Conservation (phyloP, 2,113 vertebrate species). For the Corvus hawaiiensis region DNA sequence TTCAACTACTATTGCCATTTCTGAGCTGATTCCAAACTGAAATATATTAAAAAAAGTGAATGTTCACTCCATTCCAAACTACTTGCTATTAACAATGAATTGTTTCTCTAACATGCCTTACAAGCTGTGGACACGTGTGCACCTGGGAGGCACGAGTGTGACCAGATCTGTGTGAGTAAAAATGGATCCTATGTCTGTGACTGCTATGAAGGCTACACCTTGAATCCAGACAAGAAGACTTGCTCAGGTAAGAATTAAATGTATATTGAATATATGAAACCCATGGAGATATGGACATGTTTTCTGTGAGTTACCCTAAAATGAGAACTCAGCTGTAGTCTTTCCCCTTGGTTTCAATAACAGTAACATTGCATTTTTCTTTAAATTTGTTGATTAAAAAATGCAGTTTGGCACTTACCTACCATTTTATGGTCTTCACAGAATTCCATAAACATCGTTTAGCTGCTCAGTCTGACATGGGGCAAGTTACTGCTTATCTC, state of each 20-base stretch:
- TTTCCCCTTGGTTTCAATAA: not conserved
- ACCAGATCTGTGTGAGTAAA: constrained; percentile 83
- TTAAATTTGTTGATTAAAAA: not conserved
- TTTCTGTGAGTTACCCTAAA: not conserved
- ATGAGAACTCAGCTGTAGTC: not conserved
- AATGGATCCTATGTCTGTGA: constrained; percentile 79
- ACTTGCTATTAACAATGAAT: not conserved
- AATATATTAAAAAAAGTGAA: not conserved
- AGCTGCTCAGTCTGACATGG: not conserved
- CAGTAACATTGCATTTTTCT: not conserved
- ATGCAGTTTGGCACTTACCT: not conserved
- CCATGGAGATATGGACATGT: not conserved
- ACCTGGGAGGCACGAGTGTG: constrained; percentile 79
- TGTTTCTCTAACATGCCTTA: not conserved
- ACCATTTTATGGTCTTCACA: not conserved
- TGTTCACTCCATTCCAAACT: not conserved
- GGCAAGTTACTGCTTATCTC: not conserved
- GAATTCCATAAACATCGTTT: not conserved
- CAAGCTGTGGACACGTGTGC: constrained; percentile 82
- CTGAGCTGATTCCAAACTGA: not conserved
- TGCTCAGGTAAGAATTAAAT: constrained; percentile 80
- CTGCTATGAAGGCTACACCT: constrained; percentile 80
- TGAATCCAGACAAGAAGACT: constrained; percentile 85
- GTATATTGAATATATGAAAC: not conserved
- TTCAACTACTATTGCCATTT: not conserved